Evolutionary conservation across 2,888 invertebrate genomes (phyloP), one percentile per base, ranked within the genome.

Genomic region (Limnephilus auricula): DNA sequence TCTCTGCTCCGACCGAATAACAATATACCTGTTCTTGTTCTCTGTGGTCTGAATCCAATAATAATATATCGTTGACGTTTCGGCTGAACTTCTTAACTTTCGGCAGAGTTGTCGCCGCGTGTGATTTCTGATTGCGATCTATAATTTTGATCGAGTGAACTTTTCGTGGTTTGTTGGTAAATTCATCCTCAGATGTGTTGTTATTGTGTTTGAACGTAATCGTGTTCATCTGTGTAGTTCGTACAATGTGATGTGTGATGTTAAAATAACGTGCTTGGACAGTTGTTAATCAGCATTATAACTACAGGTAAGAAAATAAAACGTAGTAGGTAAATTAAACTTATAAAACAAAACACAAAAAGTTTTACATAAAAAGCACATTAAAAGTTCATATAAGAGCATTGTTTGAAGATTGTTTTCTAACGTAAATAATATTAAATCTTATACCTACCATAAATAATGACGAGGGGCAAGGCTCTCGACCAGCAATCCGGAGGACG

Each of bases 141-240:
- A 5, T n/a, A 40, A 13, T 30, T 65, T 50, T 65, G 9, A 40
- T 85, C 30, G 9, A 40, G n/a, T 40, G 40, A 40, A 40, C 37
- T 40, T 37, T 85, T 85, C 13, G 30, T 40, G 12, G 25, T 40
- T 65, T 65, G 65, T n/a, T 65, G 65, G n/a, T 65, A 65, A 65
- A n/a, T 25, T 65, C n/a, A 65, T 65, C n/a, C n/a, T 5, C 65
- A n/a, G 50, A 50, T 18, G 65, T 65, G 65, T 85, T 65, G 65
- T 85, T 45, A n/a, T 65, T 85, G 45, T 85, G 85, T 40, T 85
- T 45, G 25, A 85, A 34, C 40, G 25, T 34, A 30, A 82, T 82
- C 34, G 32, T 34, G 82, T 82, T 18, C 34, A 25, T 37, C 15
- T 82, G 82, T 34, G 82, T 34, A 34, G 82, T 82, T 65, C 9